A percentile compares a stretch with the other conserved stretches of the same genome.
Conservation (phyloP, 2,113 vertebrate species). For the Mus pahari region DNA sequence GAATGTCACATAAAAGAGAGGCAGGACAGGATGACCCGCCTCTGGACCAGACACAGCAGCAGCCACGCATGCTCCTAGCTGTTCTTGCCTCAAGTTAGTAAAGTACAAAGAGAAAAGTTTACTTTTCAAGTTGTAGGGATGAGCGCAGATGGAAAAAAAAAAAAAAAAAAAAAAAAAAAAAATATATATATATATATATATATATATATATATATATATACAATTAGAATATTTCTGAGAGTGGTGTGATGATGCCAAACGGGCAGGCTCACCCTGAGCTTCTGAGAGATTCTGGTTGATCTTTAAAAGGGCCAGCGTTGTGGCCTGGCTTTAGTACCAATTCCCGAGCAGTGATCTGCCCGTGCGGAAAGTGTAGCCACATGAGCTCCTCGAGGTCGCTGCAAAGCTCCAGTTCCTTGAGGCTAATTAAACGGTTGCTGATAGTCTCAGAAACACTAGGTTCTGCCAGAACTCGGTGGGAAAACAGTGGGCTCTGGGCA, state of each 20-base stretch:
- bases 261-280: not conserved
- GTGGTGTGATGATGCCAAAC: not conserved
- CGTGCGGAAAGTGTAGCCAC: not conserved
- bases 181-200: too few species aligned
- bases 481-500: not conserved
- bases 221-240: not conserved
- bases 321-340: not conserved
- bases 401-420: not conserved
- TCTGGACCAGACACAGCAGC: not conserved
- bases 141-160: not conserved
- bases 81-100: not conserved
- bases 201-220: too few species aligned
- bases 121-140: not conserved
- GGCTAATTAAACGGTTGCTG: not conserved
- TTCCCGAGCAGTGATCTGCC: not conserved
- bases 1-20: not conserved
- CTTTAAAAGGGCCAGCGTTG: not conserved
- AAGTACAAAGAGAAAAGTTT: not conserved
- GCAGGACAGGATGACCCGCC: not conserved
- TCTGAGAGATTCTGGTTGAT: not conserved
- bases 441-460: not conserved
- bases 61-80: too few species aligned
- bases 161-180: not conserved
- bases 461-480: not conserved
- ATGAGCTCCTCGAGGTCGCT: rapidly evolving